These are phyloP conservation scores for Cherax destructor DNA, from an alignment of 1,140 invertebrate species.

Conservation along the genomic window DNA sequence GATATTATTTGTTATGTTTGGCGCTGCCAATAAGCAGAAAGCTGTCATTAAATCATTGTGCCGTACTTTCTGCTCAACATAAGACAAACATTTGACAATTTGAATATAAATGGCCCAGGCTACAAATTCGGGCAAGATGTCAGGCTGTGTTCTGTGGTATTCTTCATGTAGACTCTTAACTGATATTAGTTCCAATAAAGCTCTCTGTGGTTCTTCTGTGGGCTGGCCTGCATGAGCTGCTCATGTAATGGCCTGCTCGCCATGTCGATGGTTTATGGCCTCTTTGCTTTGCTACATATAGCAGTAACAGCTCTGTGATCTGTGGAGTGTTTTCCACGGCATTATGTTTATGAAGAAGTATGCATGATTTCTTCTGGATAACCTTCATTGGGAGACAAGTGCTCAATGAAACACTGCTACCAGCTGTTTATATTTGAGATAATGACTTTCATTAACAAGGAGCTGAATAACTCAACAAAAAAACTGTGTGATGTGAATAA, in stretches of 20 bases:
- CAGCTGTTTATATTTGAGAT: conserved; percentile 8
- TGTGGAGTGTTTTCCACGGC: conserved; percentile 2
- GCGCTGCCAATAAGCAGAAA: not conserved
- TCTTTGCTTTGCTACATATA: conserved; percentile 13
- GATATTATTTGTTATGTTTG: not conserved
- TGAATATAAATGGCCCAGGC: not conserved
- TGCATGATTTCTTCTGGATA: conserved; percentile 15
- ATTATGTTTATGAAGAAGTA: not conserved
- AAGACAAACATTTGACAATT: not conserved
- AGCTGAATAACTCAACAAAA: conserved; percentile 29
- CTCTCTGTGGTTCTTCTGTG: conserved; percentile 7
- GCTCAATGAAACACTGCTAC: not conserved
- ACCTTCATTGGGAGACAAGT: not conserved
- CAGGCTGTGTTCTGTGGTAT: not conserved
- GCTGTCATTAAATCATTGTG: not conserved
- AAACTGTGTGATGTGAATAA: conserved; percentile 49
- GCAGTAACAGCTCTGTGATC: conserved; percentile 11
- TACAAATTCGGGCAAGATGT: not conserved
- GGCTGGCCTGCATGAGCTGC: not conserved
- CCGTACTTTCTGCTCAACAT: not conserved
- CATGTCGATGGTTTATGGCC: conserved; percentile 5
- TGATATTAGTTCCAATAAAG: not conserved
- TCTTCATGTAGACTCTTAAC: not conserved
- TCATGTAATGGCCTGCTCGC: not conserved
- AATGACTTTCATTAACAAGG: conserved; percentile 41